A percentile compares a stretch with the other conserved stretches of the same genome.
These are phyloP conservation scores for Xylocopa sonorina DNA, from an alignment of 1,140 invertebrate genomes.

Conservation along the genomic window DNA sequence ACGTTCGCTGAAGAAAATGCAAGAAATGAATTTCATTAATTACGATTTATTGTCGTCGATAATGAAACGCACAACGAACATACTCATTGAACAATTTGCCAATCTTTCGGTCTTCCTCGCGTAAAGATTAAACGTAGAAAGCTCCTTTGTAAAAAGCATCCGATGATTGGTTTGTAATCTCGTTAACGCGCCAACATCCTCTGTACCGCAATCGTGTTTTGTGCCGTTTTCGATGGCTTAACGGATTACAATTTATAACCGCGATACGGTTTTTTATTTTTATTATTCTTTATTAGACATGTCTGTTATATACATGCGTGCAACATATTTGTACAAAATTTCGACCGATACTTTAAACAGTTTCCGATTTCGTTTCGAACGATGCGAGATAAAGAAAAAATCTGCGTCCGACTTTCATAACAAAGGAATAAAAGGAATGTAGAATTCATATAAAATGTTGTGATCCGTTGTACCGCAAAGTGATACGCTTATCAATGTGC, in stretches of 20 bases:
- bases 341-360: background rate
- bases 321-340: background rate
- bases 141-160: background rate
- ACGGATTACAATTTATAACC: background rate
- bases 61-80: background rate
- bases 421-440: no score
- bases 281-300: no score
- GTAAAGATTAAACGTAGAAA: constrained; percentile 56
- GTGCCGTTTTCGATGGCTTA: constrained; percentile 18
- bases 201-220: constrained; percentile 17
- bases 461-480: background rate
- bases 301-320: background rate
- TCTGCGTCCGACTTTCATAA: background rate
- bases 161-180: background rate
- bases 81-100: background rate
- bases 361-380: background rate
- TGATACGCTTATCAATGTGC: background rate
- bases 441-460: no score
- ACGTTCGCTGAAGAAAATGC: constrained; percentile 42
- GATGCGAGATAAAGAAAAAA: background rate
- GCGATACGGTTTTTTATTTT: no score
- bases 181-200: background rate
- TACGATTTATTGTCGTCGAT: background rate
- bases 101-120: constrained; percentile 26
- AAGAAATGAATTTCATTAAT: background rate